A percentile compares a stretch with the other conserved stretches of the same genome.
Conservation (phyloP, 2,888 invertebrate genomes). For the Caenorhabditis uteleia region DNA sequence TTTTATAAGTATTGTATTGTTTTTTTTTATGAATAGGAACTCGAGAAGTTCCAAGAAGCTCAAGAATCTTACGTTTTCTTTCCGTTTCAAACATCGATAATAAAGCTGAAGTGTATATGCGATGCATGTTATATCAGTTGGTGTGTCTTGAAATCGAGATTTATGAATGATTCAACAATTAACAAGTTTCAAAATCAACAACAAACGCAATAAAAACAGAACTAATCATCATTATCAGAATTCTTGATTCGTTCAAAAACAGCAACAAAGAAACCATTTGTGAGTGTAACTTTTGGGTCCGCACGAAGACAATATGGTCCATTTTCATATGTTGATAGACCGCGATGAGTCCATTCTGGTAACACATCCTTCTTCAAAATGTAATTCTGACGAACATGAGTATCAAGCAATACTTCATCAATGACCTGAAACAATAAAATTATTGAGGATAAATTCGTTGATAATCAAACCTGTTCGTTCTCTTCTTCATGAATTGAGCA, state of each 20-base stretch:
- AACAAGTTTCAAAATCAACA: constrained; percentile 3
- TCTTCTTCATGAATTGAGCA: constrained; percentile 89
- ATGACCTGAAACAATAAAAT: constrained; percentile 21
- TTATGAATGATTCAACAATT: too few relatives aligned
- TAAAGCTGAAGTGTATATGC: too few relatives aligned
- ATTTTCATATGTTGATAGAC: constrained; percentile 61
- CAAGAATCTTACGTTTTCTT: too few relatives aligned
- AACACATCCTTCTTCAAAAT: constrained; percentile 60
- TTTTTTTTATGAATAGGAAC: too few relatives aligned
- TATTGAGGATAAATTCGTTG: background rate
- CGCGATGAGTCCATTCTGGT: constrained; percentile 74
- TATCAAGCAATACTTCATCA: constrained; percentile 45
- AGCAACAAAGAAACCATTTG: constrained; percentile 94
- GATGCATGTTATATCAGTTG: too few relatives aligned
- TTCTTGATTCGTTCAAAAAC: constrained; percentile 76
- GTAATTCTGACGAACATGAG: constrained; percentile 48
- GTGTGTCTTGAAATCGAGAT: too few relatives aligned
- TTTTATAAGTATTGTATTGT: too few relatives aligned
- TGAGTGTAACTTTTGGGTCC: constrained; percentile 76
- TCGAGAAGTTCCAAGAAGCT: too few relatives aligned
- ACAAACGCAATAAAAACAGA: constrained; percentile 4
- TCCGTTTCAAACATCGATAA: too few relatives aligned
- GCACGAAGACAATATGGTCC: constrained; percentile 80
- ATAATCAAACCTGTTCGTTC: constrained; percentile 82
- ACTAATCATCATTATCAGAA: constrained; percentile 1